Percentiles rank a stretch among this genome's conserved stretches.
Conservation (phyloP, 2,888 invertebrate genomes). For the Tolmerus cingulatus region DNA sequence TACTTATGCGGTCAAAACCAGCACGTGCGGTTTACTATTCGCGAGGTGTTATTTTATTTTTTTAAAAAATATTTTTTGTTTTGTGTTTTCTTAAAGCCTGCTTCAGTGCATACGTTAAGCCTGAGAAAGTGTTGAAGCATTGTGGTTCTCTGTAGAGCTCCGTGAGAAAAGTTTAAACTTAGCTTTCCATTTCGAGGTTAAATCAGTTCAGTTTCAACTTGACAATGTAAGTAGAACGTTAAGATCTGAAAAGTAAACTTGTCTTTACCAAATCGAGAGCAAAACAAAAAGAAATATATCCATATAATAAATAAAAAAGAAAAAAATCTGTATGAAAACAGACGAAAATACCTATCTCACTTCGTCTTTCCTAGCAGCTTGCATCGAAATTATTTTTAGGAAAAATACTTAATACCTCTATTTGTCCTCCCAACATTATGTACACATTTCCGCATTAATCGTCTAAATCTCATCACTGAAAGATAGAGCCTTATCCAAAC, state of each 20-base stretch:
- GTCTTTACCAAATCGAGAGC: not conserved
- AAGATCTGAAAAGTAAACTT: not conserved
- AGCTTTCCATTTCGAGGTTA: not conserved
- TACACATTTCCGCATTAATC: not conserved
- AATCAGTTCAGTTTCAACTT: not conserved
- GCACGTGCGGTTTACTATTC: constrained; percentile 15
- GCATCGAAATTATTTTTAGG: not conserved
- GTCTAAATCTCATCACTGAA: not conserved
- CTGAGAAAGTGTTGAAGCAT: not conserved
- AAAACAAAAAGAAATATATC: not conserved
- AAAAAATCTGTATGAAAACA: not conserved
- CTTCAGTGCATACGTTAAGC: not conserved
- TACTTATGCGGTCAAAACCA: not conserved
- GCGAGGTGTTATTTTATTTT: not conserved
- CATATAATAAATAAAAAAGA: too few relatives aligned
- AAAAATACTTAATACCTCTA: not conserved
- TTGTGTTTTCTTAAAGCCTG: not conserved
- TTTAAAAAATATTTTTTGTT: not conserved
- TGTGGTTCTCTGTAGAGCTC: not conserved
- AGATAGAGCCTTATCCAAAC: not conserved
- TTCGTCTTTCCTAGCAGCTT: not conserved
- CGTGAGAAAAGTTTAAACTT: not conserved
- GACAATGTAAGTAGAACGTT: not conserved
- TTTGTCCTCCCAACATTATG: not conserved
- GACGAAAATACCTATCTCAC: not conserved